Base-by-base conservation (phyloP, 2,797 vertebrate species). In the Semaprochilodus insignis region DNA sequence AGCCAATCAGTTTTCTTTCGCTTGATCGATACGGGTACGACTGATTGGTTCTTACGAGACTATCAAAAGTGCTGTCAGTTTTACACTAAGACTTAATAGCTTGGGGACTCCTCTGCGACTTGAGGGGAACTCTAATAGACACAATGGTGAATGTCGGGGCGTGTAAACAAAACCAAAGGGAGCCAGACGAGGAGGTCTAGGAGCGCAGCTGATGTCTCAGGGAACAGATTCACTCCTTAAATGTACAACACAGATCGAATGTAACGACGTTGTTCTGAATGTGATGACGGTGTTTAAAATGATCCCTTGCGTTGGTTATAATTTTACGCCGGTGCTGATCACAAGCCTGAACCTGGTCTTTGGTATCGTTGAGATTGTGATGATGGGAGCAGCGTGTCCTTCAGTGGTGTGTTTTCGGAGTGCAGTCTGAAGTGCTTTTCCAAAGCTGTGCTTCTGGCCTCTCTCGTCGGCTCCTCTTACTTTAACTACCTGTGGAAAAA, bases 401-500 rank as follows among this genome's bases (percentile, higher is more conserved):
- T 51, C 13, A 14, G 3, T 13, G 59, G 34, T 73, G 74, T 11
- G 62, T 79, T 83, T 77, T 2, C 11, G 76, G 77, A 80, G 83
- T 74, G 52, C 34, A 40, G 74, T 87, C 52, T 83, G 40, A 70
- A 74, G 80, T 91, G 83, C 80, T 88, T 91, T 88, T 91, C 85
- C 85, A 86, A 86, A 87, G 85, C 88, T 89, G 83, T 81, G 84
- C 78, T 87, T 92, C 78, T 87, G 84, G 84, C 89, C 89, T 94
- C 84, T 89, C 86, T 94, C 91, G 92, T 95, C 94, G 92, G 93
- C 94, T 94, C 93, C 89, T 94, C 94, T 96, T 96, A 97, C 95
- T 96, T 93, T 96, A 94, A 98, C 98, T 99, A 99, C 98, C 97
- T 99, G 96, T 98, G 96, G 78, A 78, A 74, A 96, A 97, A 96